Evolutionary conservation across 2,113 vertebrate species (phyloP).

Genomic region (Ophthalmolycus amberensis): DNA sequence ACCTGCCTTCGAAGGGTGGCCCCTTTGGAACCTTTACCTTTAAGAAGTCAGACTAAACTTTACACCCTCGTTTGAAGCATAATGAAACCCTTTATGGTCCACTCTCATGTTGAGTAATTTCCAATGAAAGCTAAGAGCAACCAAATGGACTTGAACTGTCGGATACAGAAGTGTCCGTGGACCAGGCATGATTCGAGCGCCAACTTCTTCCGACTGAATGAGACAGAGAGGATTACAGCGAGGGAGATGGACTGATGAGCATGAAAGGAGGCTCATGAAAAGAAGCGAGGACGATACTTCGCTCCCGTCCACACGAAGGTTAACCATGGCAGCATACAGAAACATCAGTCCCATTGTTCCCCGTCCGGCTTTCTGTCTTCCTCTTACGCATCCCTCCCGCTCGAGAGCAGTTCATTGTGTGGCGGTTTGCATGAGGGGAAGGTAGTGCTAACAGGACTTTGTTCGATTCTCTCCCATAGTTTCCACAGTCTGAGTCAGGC

Average conservation of each 20-base stretch:
- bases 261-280: constrained; percentile 20
- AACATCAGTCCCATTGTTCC: background rate
- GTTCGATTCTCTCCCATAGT: constrained; percentile 4
- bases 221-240: background rate
- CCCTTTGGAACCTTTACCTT: background rate
- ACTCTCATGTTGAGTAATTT: background rate
- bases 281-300: constrained; percentile 11
- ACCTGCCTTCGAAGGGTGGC: background rate
- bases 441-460: constrained; percentile 15
- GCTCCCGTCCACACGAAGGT: background rate
- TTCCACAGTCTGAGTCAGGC: constrained; percentile 22
- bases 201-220: background rate
- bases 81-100: background rate
- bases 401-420: constrained; percentile 6
- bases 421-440: constrained; percentile 7
- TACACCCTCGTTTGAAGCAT: background rate
- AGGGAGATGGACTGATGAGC: background rate
- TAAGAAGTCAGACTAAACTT: background rate
- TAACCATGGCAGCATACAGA: background rate
- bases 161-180: background rate
- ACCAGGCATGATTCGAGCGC: background rate
- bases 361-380: background rate
- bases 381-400: constrained; percentile 32
- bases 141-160: background rate
- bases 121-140: background rate